These are phyloP conservation scores for Entelurus aequoreus DNA, from an alignment of 2,113 vertebrate genomes.

Conservation along the genomic window DNA sequence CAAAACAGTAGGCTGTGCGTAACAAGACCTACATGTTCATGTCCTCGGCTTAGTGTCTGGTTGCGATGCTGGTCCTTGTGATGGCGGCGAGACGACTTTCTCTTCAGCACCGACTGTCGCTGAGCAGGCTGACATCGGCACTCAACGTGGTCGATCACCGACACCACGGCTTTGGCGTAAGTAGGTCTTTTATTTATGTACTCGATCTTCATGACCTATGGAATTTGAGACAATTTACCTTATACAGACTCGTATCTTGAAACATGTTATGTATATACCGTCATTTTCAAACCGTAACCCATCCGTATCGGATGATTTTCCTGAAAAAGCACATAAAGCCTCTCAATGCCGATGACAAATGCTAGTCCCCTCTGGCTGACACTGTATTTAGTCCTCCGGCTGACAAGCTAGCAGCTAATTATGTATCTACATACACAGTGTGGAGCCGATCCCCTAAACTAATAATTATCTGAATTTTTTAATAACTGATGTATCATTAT, in stretches of 20 bases:
- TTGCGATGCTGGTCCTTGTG: conserved; percentile 53
- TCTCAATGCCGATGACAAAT: no score
- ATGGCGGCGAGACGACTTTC: conserved; percentile 51
- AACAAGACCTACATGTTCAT: conserved; percentile 26
- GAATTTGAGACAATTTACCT: background rate
- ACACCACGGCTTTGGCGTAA: conserved; percentile 82
- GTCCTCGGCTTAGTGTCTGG: conserved; percentile 45
- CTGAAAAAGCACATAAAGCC: no score
- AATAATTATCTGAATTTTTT: no score
- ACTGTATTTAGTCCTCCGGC: no score
- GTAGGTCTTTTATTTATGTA: conserved; percentile 79
- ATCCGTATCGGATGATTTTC: no score
- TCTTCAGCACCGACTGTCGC: conserved; percentile 37
- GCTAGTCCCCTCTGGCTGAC: no score
- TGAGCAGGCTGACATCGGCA: conserved; percentile 81
- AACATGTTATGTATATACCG: no score
- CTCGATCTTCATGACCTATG: conserved; percentile 90
- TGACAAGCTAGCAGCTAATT: no score
- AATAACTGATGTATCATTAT: no score
- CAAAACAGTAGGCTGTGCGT: conserved; percentile 3
- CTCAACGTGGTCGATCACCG: conserved; percentile 89
- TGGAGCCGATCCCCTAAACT: no score
- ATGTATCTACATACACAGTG: no score
- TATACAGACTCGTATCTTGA: background rate
- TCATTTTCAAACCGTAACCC: no score